phyloP scores from a whole-genome alignment of 2,888 invertebrate species.

The Steinernema carpocapsae region DNA sequence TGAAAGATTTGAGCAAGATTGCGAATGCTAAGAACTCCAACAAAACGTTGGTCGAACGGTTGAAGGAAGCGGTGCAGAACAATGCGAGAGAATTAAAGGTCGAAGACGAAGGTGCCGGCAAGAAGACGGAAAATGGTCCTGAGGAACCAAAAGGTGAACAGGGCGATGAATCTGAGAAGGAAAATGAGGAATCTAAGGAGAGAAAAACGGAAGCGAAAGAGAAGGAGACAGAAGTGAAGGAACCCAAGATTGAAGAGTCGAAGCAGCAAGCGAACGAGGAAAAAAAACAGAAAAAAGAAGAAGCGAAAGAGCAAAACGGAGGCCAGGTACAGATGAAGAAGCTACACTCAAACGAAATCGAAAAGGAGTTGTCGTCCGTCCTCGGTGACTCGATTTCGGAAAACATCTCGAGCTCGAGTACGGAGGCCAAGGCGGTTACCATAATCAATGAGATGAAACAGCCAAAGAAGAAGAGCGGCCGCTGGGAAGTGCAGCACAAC shows the following conservation, averaged over 20 bases:
- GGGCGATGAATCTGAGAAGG: neutral
- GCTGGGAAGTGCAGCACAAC: constrained; percentile 7
- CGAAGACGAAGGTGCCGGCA: neutral
- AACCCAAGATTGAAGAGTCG: neutral
- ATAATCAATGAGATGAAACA: neutral
- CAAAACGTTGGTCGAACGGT: constrained; percentile 11
- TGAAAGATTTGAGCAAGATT: constrained; percentile 23
- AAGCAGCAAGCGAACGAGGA: too few species aligned
- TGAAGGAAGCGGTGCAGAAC: constrained; percentile 24
- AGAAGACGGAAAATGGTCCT: neutral
- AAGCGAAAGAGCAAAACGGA: neutral
- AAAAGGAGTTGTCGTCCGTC: constrained; percentile 12
- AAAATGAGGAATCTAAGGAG: neutral
- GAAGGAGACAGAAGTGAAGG: neutral
- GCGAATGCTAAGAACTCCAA: constrained; percentile 13
- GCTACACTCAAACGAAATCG: neutral
- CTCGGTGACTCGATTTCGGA: neutral
- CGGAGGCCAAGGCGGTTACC: neutral
- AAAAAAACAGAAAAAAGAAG: neutral
- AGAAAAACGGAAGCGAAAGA: neutral
- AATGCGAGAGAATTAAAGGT: neutral
- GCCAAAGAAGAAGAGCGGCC: neutral
- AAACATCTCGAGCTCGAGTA: constrained; percentile 1
- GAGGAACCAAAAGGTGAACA: neutral
- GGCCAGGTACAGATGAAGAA: neutral